Evolutionary conservation across 2,888 invertebrate genomes (phyloP).

Genomic region (Acronicta leporina): DNA sequence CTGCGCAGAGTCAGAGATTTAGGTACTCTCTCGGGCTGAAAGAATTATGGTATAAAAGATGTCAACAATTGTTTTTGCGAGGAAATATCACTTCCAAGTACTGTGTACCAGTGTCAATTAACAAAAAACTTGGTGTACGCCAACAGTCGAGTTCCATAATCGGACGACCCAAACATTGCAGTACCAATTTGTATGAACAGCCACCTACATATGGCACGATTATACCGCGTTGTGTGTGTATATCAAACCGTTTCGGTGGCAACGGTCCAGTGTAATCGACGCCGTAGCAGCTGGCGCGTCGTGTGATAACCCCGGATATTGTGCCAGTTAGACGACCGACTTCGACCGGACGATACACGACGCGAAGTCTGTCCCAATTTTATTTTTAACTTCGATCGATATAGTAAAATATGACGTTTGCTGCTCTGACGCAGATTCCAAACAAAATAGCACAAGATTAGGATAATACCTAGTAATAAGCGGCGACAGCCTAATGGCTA

Average conservation of each 20-base stretch:
- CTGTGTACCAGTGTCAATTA: not conserved
- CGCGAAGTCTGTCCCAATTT: slow-evolving; percentile 29
- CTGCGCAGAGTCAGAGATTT: no score
- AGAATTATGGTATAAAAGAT: no score
- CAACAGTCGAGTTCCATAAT: slow-evolving; percentile 29
- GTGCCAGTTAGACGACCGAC: slow-evolving; percentile 67
- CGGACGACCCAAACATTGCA: slow-evolving; percentile 44
- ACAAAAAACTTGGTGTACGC: slow-evolving; percentile 28
- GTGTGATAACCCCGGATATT: slow-evolving; percentile 72
- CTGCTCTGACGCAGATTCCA: not conserved
- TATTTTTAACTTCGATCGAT: slow-evolving; percentile 22
- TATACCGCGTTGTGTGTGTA: slow-evolving; percentile 40
- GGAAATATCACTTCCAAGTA: not conserved
- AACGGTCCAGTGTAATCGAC: slow-evolving; percentile 70
- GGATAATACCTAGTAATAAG: no score
- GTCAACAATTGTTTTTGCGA: no score
- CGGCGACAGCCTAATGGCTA: no score
- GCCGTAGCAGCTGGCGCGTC: slow-evolving; percentile 72
- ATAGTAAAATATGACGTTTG: not conserved
- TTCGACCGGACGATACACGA: slow-evolving; percentile 44
- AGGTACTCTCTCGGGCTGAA: no score
- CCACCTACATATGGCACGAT: slow-evolving; percentile 40
- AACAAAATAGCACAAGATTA: no score
- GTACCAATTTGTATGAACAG: slow-evolving; percentile 51
- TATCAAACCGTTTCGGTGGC: slow-evolving; percentile 62